Conservation (phyloP, 1,140 invertebrate genomes). For the Drosophila mayri region DNA sequence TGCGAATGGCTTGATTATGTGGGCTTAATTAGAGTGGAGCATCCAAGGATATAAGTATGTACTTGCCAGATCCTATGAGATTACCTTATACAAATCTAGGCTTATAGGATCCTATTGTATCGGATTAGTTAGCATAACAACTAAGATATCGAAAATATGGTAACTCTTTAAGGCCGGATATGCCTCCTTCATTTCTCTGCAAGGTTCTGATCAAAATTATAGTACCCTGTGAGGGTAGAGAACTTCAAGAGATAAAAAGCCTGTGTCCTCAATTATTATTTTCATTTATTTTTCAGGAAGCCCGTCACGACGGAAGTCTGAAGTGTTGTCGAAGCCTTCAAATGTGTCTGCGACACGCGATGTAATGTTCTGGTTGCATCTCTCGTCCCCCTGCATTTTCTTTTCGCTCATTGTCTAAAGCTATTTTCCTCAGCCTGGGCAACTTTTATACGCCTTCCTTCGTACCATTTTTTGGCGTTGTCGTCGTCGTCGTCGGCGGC, state of each 20-base stretch:
- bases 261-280: slow-evolving; percentile 51
- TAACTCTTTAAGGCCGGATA: too few relatives aligned
- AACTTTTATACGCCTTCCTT: slow-evolving; percentile 61
- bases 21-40: slow-evolving; percentile 26
- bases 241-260: slow-evolving; percentile 21
- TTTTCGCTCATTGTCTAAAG: slow-evolving; percentile 64
- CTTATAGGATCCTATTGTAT: neutral
- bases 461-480: slow-evolving; percentile 63
- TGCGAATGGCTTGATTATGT: slow-evolving; percentile 2
- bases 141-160: neutral
- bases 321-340: slow-evolving; percentile 76
- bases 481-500: slow-evolving; percentile 46
- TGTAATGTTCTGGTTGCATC: slow-evolving; percentile 58
- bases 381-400: slow-evolving; percentile 19
- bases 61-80: neutral
- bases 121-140: neutral
- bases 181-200: neutral
- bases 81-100: neutral
- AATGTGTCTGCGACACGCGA: slow-evolving; percentile 78
- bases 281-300: slow-evolving; percentile 38
- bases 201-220: neutral
- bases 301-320: slow-evolving; percentile 65
- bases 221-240: neutral
- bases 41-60: neutral
- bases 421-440: slow-evolving; percentile 53